phyloP scores from a whole-genome alignment of 35 echinoderm and acorn worm species.

The Strongylocentrotus purpuratus region DNA sequence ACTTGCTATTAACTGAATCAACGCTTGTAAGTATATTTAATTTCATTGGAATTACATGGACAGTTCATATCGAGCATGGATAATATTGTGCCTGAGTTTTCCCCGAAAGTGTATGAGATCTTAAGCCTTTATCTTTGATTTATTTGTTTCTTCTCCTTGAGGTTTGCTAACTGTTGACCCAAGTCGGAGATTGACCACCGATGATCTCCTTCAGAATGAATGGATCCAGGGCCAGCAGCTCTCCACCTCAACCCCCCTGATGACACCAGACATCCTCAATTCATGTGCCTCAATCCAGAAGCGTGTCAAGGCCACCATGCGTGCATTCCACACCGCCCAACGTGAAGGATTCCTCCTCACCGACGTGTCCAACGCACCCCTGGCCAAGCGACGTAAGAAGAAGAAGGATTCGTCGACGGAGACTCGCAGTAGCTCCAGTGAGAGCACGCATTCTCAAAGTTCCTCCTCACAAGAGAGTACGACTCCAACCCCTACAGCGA shows the following conservation, averaged over 20 bases:
- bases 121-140: background rate
- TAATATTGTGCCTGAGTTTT: background rate
- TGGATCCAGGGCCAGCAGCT: conserved; percentile 91
- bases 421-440: conserved; percentile 83
- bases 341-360: conserved; percentile 88
- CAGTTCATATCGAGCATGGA: too few species aligned
- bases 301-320: conserved; percentile 91
- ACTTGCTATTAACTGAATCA: too few species aligned
- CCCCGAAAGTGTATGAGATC: too few species aligned
- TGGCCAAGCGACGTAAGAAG: conserved; percentile 89
- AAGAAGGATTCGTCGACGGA: conserved; percentile 97
- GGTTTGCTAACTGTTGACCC: conserved; percentile 79
- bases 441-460: conserved; percentile 66
- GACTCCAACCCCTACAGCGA: conserved; percentile 58
- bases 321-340: conserved; percentile 89
- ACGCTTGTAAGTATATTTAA: too few species aligned
- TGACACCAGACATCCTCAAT: conserved; percentile 90
- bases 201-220: conserved; percentile 76
- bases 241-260: conserved; percentile 85
- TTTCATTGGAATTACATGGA: too few species aligned
- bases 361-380: conserved; percentile 93
- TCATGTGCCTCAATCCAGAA: conserved; percentile 67
- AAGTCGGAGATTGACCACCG: conserved; percentile 66
- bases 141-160: conserved; percentile 24
- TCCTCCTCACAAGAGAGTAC: conserved; percentile 76